Percentiles rank a stretch among this genome's conserved stretches.
Conservation (phyloP, 1,140 invertebrate species). For the Bombyx mori region DNA sequence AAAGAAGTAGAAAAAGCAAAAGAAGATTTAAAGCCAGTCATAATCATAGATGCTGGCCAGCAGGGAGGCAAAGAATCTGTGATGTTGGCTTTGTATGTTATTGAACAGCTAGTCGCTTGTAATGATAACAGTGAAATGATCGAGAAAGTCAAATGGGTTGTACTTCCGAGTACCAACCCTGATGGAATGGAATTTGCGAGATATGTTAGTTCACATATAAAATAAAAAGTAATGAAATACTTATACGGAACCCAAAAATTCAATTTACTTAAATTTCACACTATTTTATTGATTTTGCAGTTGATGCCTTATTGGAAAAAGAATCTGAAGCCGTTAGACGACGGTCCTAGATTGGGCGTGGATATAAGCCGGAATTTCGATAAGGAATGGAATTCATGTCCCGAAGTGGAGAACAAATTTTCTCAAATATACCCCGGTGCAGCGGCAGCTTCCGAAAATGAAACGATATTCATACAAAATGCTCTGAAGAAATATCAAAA, state of each 20-base stretch:
- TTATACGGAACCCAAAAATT: not conserved
- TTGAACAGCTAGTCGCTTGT: constrained; percentile 50
- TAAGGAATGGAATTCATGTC: constrained; percentile 31
- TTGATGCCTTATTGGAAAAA: constrained; percentile 31
- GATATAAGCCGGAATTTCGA: constrained; percentile 53
- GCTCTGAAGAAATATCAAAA: constrained; percentile 36
- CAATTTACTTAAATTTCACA: not conserved
- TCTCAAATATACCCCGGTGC: constrained; percentile 35
- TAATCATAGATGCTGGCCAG: constrained; percentile 51
- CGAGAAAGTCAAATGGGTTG: constrained; percentile 37
- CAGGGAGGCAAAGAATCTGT: constrained; percentile 33
- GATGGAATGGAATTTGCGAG: constrained; percentile 45
- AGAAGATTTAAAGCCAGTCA: constrained; percentile 22
- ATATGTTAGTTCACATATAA: constrained; percentile 19
- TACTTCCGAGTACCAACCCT: constrained; percentile 48
- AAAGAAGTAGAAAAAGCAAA: not conserved
- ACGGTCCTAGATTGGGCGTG: constrained; percentile 30
- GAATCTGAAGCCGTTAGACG: constrained; percentile 24
- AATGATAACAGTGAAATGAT: constrained; percentile 37
- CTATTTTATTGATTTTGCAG: constrained; percentile 3
- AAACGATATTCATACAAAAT: constrained; percentile 41
- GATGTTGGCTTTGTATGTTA: constrained; percentile 32
- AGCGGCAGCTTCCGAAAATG: constrained; percentile 33
- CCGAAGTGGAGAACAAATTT: constrained; percentile 22
- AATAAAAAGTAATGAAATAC: constrained; percentile 45